Evolutionary conservation across 2,113 vertebrate genomes (phyloP).

Genomic region (Poeciliopsis turrubarensis): DNA sequence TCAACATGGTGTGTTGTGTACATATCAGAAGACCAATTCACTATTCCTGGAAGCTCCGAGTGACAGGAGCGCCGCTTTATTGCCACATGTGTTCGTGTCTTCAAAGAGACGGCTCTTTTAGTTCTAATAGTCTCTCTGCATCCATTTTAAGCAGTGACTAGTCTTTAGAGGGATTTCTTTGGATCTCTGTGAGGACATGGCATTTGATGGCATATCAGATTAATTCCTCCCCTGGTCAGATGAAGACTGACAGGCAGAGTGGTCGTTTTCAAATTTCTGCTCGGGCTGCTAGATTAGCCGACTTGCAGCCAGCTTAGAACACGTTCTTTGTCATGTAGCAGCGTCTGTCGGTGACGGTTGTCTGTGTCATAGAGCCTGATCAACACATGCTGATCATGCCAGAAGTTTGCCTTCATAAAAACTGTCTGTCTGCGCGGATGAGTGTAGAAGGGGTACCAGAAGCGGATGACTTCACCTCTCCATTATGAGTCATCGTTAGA

Average conservation of each 20-base stretch:
- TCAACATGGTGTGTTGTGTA: neutral
- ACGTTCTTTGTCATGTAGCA: constrained; percentile 23
- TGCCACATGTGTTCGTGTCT: neutral
- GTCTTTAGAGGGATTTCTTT: neutral
- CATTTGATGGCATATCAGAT: neutral
- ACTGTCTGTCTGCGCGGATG: constrained; percentile 13
- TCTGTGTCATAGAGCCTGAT: constrained; percentile 42
- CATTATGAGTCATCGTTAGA: constrained; percentile 71
- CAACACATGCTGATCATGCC: constrained; percentile 39
- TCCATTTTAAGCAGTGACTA: neutral
- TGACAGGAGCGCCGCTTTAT: neutral
- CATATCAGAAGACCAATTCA: too few relatives aligned
- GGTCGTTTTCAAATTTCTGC: constrained; percentile 28
- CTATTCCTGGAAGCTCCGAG: too few relatives aligned
- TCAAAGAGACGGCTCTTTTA: too few relatives aligned
- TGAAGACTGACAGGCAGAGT: neutral
- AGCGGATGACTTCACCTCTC: constrained; percentile 72
- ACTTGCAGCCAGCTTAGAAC: constrained; percentile 15
- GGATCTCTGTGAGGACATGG: constrained; percentile 1
- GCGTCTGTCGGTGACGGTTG: constrained; percentile 34
- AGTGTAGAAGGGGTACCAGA: constrained; percentile 53
- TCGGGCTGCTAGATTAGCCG: constrained; percentile 7
- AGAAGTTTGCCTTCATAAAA: constrained; percentile 37
- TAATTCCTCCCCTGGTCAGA: constrained; percentile 4
- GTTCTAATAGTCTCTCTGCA: neutral